Evolutionary conservation across 2,797 vertebrate genomes (phyloP).

Genomic region (Sardinella longiceps): DNA sequence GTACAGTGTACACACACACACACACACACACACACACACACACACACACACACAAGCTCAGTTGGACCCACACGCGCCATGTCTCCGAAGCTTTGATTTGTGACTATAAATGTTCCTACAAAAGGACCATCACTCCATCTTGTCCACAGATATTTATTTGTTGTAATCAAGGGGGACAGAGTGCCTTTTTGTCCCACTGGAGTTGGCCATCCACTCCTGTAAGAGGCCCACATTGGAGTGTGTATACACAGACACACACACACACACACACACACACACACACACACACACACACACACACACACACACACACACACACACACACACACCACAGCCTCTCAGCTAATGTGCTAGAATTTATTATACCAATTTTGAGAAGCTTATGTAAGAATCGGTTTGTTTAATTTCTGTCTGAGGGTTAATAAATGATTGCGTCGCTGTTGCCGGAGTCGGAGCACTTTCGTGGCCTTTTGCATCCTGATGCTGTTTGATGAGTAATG

Average conservation of each 20-base stretch:
- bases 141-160: slow-evolving; percentile 70
- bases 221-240: neutral
- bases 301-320: neutral
- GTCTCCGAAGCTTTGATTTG: slow-evolving; percentile 61
- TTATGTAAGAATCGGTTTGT: slow-evolving; percentile 66
- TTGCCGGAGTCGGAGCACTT: neutral
- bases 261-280: neutral
- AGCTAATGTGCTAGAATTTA: slow-evolving; percentile 66
- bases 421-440: slow-evolving; percentile 62
- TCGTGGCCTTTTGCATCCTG: neutral
- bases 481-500: neutral
- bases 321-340: slow-evolving; percentile 9
- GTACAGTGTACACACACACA: neutral
- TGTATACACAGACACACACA: neutral
- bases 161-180: slow-evolving; percentile 70
- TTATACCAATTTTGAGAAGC: slow-evolving; percentile 61
- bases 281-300: neutral
- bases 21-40: neutral
- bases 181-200: slow-evolving; percentile 58
- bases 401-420: slow-evolving; percentile 68
- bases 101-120: slow-evolving; percentile 53
- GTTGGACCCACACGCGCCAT: slow-evolving; percentile 53
- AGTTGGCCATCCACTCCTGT: slow-evolving; percentile 50
- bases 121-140: slow-evolving; percentile 60
- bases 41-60: neutral